These are phyloP conservation scores for Ophion ventricosus DNA, from an alignment of 2,888 invertebrate species.

Conservation along the genomic window DNA sequence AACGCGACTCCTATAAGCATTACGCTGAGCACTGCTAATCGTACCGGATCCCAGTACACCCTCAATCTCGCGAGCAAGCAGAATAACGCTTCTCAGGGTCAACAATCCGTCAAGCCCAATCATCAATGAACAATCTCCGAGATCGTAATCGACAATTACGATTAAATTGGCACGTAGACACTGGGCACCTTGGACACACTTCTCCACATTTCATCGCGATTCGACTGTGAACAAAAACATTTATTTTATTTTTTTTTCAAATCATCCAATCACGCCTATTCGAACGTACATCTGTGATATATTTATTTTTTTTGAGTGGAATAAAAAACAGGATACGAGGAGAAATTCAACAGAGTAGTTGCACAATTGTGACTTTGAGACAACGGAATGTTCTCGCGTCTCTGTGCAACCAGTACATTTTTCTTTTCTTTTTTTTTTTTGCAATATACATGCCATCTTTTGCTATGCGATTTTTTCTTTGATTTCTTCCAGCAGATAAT, in stretches of 20 bases:
- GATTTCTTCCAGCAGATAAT: neutral
- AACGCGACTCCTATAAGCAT: slow-evolving; percentile 83
- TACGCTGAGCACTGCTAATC: slow-evolving; percentile 78
- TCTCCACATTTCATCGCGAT: neutral
- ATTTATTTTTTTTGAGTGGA: slow-evolving; percentile 23
- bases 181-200: slow-evolving; percentile 1
- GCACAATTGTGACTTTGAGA: neutral
- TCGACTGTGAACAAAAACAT: neutral
- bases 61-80: slow-evolving; percentile 70
- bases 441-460: neutral
- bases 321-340: slow-evolving; percentile 27
- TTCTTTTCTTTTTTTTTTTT: neutral
- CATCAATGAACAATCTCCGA: slow-evolving; percentile 57
- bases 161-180: slow-evolving; percentile 42
- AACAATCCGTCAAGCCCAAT: slow-evolving; percentile 72
- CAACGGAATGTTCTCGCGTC: neutral
- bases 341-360: neutral
- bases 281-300: slow-evolving; percentile 52
- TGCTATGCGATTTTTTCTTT: neutral
- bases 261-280: slow-evolving; percentile 6
- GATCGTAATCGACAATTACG: slow-evolving; percentile 11
- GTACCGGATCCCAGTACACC: slow-evolving; percentile 68
- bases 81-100: slow-evolving; percentile 69
- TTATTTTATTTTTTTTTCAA: slow-evolving; percentile 29
- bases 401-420: neutral